Conservation (phyloP, 2,888 invertebrate genomes). For the Trachelus iudaicus region DNA sequence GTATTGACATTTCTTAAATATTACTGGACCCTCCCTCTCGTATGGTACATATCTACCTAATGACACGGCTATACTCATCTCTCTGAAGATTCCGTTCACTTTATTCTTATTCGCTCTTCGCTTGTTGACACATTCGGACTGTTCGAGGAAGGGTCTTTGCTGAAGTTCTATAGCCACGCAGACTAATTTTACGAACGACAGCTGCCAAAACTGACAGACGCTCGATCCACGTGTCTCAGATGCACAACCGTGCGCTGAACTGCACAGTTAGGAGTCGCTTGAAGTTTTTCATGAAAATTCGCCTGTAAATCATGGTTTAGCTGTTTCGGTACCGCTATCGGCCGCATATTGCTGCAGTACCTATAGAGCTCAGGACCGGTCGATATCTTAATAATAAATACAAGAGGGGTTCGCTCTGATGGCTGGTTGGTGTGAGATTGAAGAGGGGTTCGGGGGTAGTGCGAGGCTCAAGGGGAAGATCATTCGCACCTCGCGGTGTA, state of each 20-base stretch:
- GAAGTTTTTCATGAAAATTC: neutral
- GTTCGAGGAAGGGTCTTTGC: neutral
- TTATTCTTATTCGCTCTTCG: constrained; percentile 6
- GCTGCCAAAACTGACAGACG: neutral
- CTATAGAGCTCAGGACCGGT: constrained; percentile 54
- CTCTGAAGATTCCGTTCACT: neutral
- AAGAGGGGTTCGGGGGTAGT: constrained; percentile 47
- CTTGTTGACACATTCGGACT: constrained; percentile 14
- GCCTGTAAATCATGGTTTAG: neutral
- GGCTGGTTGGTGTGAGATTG: constrained; percentile 62
- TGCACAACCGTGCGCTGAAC: neutral
- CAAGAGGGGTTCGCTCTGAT: constrained; percentile 59
- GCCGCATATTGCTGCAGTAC: constrained; percentile 44
- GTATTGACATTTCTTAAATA: constrained; percentile 64
- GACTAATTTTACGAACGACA: neutral
- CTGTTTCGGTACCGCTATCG: constrained; percentile 16
- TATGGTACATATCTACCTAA: constrained; percentile 13
- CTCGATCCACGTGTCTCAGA: neutral
- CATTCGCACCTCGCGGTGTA: constrained; percentile 64
- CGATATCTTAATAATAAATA: constrained; percentile 67
- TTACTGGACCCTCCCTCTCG: constrained; percentile 31
- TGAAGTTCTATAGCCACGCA: no score
- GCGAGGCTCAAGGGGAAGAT: constrained; percentile 43
- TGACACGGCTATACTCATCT: constrained; percentile 10
- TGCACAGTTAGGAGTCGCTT: neutral